Evolutionary conservation across 2,888 invertebrate species (phyloP), one percentile per base, ranked within the genome.

Genomic region (Gymnocheta viridis): DNA sequence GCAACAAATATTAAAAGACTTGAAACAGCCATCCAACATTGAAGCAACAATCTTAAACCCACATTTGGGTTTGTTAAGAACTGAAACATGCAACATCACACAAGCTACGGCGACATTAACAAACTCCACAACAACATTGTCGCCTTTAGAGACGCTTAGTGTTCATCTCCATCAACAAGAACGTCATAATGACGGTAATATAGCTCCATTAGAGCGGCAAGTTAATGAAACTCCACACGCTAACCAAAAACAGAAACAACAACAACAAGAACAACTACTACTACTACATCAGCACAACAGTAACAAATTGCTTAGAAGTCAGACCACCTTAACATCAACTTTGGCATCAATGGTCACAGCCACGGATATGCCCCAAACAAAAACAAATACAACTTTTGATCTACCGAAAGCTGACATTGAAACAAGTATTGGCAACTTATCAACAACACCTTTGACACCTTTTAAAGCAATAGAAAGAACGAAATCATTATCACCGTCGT

Each of bases 141-240:
- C 82, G 77, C 82, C 84, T 67, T 73, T 81, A 66, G 84, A 77
- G 54, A 62, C 72, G 32, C 51, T 69, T 56, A 73, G 73, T 51
- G 62, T 74, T 19, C 54, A 51, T 32, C 35, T 38, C 38, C 69
- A 67, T 44, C 62, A 49, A 32, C 81, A 70, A 19, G 60, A 62
- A 44, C 77, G 54, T 41, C 64, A 67, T 76, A 56, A 78, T 78
- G 85, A 72, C 82, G 86, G 86, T 87, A 88, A 88, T 84, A 81
- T 81, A 86, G 87, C 90, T 88, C 88, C 90, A 89, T 88, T 89
- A 88, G 89, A 88, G 76, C 88, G 87, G 86, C 87, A 88, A 87
- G 87, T 87, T 88, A 89, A 88, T 87, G 89, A 90, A 86, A 86
- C 87, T 83, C 86, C 85, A 86, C 88, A 90, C 86, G 88, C 86